Base-by-base conservation (phyloP, 92 coral and sea anemone species). In the Bergia puertoricense region DNA sequence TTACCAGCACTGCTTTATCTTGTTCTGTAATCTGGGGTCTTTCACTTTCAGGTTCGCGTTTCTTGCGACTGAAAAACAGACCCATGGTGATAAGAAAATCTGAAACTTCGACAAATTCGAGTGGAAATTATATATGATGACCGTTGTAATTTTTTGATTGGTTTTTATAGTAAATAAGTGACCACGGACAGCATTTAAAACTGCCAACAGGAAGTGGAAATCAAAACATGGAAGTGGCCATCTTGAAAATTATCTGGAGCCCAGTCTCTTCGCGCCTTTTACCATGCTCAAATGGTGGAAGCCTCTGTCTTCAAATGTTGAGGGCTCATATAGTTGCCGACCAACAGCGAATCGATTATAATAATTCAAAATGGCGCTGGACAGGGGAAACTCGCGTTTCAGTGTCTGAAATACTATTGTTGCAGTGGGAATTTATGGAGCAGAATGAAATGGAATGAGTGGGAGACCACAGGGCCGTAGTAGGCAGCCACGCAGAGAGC, bases 401-500 rank as follows among this genome's bases (percentile, higher is more conserved):
- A 81, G 93, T 76, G 95, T 89, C 92, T 88, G 80, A 81, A 30
- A 91, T 91, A 82, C 88, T 87, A 71, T 89, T 86, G 89, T 92
- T 93, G 57, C 71, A 90, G 95, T 77, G 92, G 92, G 94, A 80
- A 89, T 86, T 95, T 79, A 89, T 91, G 92, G 85, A 93, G 92
- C 96, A 95, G 96, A 95, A 97, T 97, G 99, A 97, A 86, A 94
- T 94, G 99, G 98, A 88, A 97, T 97, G 99, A 97, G 98, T 86
- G 96, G 95, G 94, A 96, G 99, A 95, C 90, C 94, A 89, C 98
- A 94, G 96, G 99, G 98, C 95, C 98, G 99, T 89, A 98, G 91
- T 95, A 97, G 99, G 96, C 99, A 95, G 89, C 86, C 94, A 91
- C 98, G 99, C 95, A 97, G 96, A 88, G 99, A 97, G 93, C 99